Base-by-base conservation (phyloP, 2,888 invertebrate species). In the Isoperla grammatica region DNA sequence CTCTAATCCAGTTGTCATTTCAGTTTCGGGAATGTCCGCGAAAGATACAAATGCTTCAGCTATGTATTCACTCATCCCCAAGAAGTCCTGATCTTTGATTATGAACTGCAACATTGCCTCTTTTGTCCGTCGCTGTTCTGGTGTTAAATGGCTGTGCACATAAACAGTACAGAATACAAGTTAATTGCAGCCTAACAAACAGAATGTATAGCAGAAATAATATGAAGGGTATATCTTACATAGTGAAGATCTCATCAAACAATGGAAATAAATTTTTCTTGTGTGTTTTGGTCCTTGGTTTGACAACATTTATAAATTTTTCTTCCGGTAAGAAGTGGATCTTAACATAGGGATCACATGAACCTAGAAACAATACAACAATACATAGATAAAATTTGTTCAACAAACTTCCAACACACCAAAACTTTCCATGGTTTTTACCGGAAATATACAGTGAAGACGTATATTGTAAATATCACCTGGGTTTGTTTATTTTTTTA, bases 31-130 rank as follows among this genome's bases (percentile, higher is more conserved):
- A 67, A 93, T 81, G 69, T 90, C 87, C 63, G 79, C 81, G 74
- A 97, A 87, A 68, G 87, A 83, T 35, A 96, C 73, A 75, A 91
- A 96, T 42, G 93, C 91, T 76, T 98, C 98, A 8, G 95, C 96
- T 66, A 97, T 87, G 76, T 96, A 96, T 71, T 94, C 92, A 73
- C 94, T 95, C 72, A 94, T 84, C 56, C 92, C 88, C 74, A 96
- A 84, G 75, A 95, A 85, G 75, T 98, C 97, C 74, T 95, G 94
- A 76, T 98, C 98, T 78, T 98, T 98, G 12, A 98, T 82, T 65
- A 93, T 89, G 71, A 99, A 90, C 65, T 90, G 82, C 59, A 98
- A 74, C 65, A 95, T 76, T 0, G 85, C 93, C 66, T 90, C 84
- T 39, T 82, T 71, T 6, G 79, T 69, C 39, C 77, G 76, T 57